A percentile compares a stretch with the other conserved stretches of the same genome.
Evolutionary conservation across 1,140 invertebrate genomes (phyloP).

Genomic region (fruit fly (Drosophila melanogaster)): DNA sequence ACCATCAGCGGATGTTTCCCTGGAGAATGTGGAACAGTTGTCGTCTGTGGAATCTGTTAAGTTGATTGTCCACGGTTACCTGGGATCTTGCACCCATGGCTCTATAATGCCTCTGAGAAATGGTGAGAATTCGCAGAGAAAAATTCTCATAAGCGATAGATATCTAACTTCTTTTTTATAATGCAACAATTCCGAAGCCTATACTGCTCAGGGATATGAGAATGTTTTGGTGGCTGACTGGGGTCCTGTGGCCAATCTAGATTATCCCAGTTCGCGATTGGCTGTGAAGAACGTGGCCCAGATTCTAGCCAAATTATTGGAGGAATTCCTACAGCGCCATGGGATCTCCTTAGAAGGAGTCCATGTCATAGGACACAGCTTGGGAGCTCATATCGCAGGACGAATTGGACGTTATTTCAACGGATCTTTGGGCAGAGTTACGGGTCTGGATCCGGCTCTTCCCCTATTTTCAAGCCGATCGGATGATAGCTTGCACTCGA

Average conservation of each 20-base stretch:
- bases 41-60: slow-evolving; percentile 45
- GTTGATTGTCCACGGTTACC: slow-evolving; percentile 75
- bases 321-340: slow-evolving; percentile 58
- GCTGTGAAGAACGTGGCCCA: slow-evolving; percentile 50
- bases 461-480: slow-evolving; percentile 86
- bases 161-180: not conserved
- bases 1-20: slow-evolving; percentile 10
- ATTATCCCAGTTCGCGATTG: slow-evolving; percentile 63
- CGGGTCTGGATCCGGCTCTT: slow-evolving; percentile 87
- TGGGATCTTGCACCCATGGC: slow-evolving; percentile 64
- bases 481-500: slow-evolving; percentile 84
- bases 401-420: slow-evolving; percentile 86
- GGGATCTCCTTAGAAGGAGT: slow-evolving; percentile 70
- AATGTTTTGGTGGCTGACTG: slow-evolving; percentile 76
- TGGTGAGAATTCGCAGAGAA: slow-evolving; percentile 43
- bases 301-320: slow-evolving; percentile 49
- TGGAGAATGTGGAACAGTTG: slow-evolving; percentile 51
- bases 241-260: slow-evolving; percentile 65
- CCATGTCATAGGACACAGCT: slow-evolving; percentile 87
- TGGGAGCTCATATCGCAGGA: slow-evolving; percentile 87
- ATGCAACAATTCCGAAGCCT: slow-evolving; percentile 40
- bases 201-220: slow-evolving; percentile 60
- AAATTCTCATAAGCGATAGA: not conserved
- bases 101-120: slow-evolving; percentile 72
- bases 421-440: slow-evolving; percentile 85